Base-by-base conservation (phyloP, 2,797 vertebrate genomes). In the Amniataba percoides region DNA sequence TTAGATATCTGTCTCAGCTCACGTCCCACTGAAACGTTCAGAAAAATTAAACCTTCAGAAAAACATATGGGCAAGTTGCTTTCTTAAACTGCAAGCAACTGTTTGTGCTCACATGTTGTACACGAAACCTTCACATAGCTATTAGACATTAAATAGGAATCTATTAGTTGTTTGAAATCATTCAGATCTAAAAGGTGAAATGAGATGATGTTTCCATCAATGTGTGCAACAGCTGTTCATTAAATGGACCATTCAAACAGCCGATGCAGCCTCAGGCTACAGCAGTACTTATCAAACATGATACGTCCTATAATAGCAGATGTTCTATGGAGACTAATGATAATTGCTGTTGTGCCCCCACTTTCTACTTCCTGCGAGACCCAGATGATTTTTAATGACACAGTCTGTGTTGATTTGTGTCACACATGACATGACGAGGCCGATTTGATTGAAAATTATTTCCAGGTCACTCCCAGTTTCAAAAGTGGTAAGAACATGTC, bases 401-500 rank as follows among this genome's bases (percentile, higher is more conserved):
- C 55, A 18, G 21, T 36, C 71, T 53, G 21, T 67, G 19, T 56
- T 63, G 76, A 75, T 77, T 74, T 59, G 43, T 78, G 79, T 80
- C 70, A 74, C 60, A 64, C 73, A 23, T 64, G 66, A 77, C 71
- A 36, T 67, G 57, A 78, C 45, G 1, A 40, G 53, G 53, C 61
- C 8, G 56, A 85, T 84, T 78, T 49, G 46, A 78, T 66, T 74
- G 61, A 83, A 89, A 89, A 90, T 86, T 62, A 85, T 86, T 87
- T 89, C 60, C 81, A 72, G 78, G 78, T 92, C 77, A 43, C 86
- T 89, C 84, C 82, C 77, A 81, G 61, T 82, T 83, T 62, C 75
- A 52, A 14, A 43, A 61, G 77, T 66, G 62, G 78, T 42, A 11
- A 51, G 68, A 78, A 90, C 92, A 72, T 77, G 93, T 83, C 85